phyloP scores from a whole-genome alignment of 1,140 invertebrate species.

The Sogatella furcifera region DNA sequence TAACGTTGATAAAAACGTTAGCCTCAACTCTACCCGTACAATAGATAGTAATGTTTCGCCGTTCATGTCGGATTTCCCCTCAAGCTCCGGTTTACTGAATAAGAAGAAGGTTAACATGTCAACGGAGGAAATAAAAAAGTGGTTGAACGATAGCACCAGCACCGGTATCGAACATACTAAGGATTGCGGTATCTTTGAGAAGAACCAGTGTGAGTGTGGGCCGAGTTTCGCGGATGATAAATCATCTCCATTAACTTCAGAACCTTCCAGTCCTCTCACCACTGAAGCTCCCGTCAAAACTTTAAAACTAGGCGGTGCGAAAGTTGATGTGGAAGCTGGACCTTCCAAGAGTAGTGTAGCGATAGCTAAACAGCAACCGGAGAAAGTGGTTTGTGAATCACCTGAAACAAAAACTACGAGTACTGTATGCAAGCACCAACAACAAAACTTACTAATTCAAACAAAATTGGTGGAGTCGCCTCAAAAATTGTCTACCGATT shows the following conservation, averaged over 20 bases:
- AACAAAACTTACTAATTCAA: no score
- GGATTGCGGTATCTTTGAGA: conserved; percentile 22
- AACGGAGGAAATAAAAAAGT: conserved; percentile 58
- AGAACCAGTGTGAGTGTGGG: conserved; percentile 19
- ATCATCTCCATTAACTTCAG: conserved; percentile 8
- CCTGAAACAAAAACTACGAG: no score
- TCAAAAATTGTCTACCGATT: no score
- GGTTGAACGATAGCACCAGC: conserved; percentile 46
- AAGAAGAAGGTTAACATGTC: conserved; percentile 60
- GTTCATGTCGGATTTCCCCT: background rate
- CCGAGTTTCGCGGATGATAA: background rate
- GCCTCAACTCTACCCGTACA: background rate
- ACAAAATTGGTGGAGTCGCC: no score
- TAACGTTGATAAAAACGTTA: background rate
- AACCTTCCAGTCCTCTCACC: background rate
- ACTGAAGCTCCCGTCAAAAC: conserved; percentile 17
- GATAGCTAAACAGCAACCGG: no score
- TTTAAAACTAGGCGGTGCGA: background rate
- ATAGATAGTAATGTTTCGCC: background rate
- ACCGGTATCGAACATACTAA: conserved; percentile 19
- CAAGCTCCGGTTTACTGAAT: conserved; percentile 5
- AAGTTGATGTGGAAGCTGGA: background rate
- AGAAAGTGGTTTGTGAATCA: no score
- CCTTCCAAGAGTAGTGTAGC: no score
- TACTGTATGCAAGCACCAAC: no score